Evolutionary conservation across 2,797 vertebrate genomes (phyloP).

Genomic region (Galago senegalensis): DNA sequence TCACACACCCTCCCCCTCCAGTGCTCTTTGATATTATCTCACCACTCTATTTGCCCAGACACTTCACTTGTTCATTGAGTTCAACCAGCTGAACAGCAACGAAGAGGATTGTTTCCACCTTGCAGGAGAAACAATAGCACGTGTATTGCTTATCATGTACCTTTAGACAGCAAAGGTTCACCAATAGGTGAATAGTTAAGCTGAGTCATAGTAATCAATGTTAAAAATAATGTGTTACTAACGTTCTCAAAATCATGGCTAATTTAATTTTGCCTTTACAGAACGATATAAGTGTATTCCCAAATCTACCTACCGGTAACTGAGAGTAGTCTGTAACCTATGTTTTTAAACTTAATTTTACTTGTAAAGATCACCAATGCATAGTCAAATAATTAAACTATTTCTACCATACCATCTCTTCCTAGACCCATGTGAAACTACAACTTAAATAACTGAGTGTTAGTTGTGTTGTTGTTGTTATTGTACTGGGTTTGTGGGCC

Average conservation of each 20-base stretch:
- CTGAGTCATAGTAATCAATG: background rate
- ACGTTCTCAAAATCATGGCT: background rate
- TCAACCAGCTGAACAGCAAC: background rate
- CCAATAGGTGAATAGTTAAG: background rate
- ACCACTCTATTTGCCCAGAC: background rate
- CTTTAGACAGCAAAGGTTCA: background rate
- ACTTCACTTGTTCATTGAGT: background rate
- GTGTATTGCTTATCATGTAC: background rate
- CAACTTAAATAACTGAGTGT: background rate
- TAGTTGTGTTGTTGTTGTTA: no score
- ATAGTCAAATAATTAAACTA: background rate
- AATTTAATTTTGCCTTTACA: background rate
- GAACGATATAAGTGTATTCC: no score
- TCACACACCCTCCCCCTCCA: no score
- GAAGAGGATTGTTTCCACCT: background rate
- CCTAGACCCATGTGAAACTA: background rate
- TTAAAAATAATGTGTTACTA: slow-evolving; percentile 9
- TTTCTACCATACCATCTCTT: background rate
- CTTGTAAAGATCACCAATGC: background rate
- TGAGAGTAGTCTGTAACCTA: background rate
- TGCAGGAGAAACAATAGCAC: background rate
- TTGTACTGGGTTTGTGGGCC: background rate
- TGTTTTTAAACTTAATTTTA: slow-evolving; percentile 26
- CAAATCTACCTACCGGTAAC: background rate
- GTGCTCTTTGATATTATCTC: background rate